These are phyloP conservation scores for Salpingus planirostris DNA, from an alignment of 2,888 invertebrate genomes.

Conservation along the genomic window DNA sequence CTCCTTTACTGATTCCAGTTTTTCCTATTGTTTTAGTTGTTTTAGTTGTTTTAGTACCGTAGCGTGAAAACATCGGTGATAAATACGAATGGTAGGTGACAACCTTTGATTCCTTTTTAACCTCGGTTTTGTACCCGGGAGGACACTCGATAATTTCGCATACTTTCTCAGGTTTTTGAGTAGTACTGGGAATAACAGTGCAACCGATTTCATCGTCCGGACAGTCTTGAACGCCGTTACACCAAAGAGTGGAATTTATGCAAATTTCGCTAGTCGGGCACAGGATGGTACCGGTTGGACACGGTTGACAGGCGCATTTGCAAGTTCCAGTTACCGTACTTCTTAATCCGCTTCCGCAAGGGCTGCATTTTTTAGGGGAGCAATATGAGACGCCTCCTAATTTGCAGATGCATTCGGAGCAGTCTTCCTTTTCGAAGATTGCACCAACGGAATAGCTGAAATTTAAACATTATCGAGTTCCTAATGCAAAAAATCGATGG, in stretches of 20 bases:
- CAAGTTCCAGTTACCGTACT: constrained; percentile 46
- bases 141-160: constrained; percentile 41
- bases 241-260: constrained; percentile 62
- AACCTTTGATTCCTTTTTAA: constrained; percentile 4
- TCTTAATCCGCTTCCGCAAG: constrained; percentile 44
- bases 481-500: constrained; percentile 2
- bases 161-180: constrained; percentile 20
- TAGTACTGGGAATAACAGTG: constrained; percentile 43
- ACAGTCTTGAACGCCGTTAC: constrained; percentile 73
- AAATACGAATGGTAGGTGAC: constrained; percentile 3
- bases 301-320: constrained; percentile 64
- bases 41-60: constrained; percentile 2
- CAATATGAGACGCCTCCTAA: constrained; percentile 66
- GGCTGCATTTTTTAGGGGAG: constrained; percentile 56
- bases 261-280: constrained; percentile 71
- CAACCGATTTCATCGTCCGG: constrained; percentile 74
- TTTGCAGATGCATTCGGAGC: constrained; percentile 71
- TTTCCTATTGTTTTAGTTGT: too few relatives aligned
- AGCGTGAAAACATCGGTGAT: constrained; percentile 8
- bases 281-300: constrained; percentile 53
- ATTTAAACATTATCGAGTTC: constrained; percentile 5
- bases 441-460: constrained; percentile 64
- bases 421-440: constrained; percentile 60
- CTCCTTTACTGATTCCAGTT: too few relatives aligned
- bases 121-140: constrained; percentile 18